Evolutionary conservation across 2,113 vertebrate genomes (phyloP).

Genomic region (Irena cyanogastra): DNA sequence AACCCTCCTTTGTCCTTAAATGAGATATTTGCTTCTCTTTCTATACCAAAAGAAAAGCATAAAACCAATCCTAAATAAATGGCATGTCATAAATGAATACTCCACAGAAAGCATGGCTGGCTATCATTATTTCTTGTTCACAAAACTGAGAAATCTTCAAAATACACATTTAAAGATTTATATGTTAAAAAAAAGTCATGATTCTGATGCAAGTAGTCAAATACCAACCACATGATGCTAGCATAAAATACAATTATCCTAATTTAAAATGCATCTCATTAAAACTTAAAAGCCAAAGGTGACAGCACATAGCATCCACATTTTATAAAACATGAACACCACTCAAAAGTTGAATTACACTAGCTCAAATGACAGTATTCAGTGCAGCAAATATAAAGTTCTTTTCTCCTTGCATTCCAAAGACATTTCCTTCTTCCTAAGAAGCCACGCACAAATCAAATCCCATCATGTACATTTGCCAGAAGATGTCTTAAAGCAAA

Average conservation of each 20-base stretch:
- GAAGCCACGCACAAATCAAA: slow-evolving; percentile 35
- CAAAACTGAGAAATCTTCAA: not conserved
- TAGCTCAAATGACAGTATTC: not conserved
- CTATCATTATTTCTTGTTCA: not conserved
- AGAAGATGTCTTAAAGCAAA: not conserved
- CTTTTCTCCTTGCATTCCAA: not conserved
- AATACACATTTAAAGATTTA: not conserved
- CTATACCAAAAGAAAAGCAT: not conserved
- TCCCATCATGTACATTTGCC: slow-evolving; percentile 19
- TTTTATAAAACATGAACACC: not conserved
- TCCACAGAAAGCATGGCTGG: not conserved
- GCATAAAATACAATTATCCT: not conserved
- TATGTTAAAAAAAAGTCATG: not conserved
- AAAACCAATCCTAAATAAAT: not conserved
- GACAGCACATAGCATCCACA: not conserved
- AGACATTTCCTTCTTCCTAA: not conserved
- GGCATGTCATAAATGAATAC: not conserved
- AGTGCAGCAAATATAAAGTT: not conserved
- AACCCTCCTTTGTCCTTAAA: not conserved
- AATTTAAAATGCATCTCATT: not conserved
- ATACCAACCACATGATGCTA: not conserved
- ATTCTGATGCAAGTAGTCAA: not conserved
- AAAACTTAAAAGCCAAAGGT: not conserved
- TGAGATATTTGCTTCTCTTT: not conserved
- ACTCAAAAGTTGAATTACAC: not conserved